phyloP scores from a whole-genome alignment of 2,797 vertebrate genomes.

The Acanthurus tractus region DNA sequence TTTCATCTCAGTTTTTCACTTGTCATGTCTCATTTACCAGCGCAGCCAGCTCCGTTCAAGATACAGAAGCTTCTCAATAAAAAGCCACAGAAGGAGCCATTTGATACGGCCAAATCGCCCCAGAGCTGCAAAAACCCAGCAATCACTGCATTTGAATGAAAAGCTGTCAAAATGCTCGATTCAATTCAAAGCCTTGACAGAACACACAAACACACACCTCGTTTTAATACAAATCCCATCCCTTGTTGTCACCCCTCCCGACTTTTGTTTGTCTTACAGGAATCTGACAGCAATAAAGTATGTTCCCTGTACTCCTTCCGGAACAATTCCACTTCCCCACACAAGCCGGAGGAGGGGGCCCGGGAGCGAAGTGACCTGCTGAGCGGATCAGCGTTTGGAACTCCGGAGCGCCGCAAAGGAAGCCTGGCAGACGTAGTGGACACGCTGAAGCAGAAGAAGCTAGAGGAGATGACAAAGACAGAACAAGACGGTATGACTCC shows the following conservation, averaged over 20 bases:
- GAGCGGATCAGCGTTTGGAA: constrained; percentile 96
- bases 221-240: constrained; percentile 71
- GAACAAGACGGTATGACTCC: constrained; percentile 94
- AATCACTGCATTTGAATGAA: constrained; percentile 75
- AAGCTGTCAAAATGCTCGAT: constrained; percentile 66
- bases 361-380: constrained; percentile 96
- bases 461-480: constrained; percentile 99
- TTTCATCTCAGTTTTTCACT: constrained; percentile 82
- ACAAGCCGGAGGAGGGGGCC: constrained; percentile 98
- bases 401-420: constrained; percentile 98
- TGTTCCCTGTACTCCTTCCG: constrained; percentile 99
- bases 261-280: constrained; percentile 89
- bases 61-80: constrained; percentile 57
- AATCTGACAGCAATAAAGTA: constrained; percentile 99
- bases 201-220: constrained; percentile 58
- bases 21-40: constrained; percentile 78
- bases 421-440: constrained; percentile 99
- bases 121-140: constrained; percentile 57
- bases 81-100: constrained; percentile 69
- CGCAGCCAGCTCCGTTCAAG: constrained; percentile 55
- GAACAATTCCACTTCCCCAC: constrained; percentile 99
- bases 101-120: constrained; percentile 70
- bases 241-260: constrained; percentile 54
- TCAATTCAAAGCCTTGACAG: constrained; percentile 46
- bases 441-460: constrained; percentile 98